Conservation (phyloP, 1,140 invertebrate species). For the Mya arenaria region DNA sequence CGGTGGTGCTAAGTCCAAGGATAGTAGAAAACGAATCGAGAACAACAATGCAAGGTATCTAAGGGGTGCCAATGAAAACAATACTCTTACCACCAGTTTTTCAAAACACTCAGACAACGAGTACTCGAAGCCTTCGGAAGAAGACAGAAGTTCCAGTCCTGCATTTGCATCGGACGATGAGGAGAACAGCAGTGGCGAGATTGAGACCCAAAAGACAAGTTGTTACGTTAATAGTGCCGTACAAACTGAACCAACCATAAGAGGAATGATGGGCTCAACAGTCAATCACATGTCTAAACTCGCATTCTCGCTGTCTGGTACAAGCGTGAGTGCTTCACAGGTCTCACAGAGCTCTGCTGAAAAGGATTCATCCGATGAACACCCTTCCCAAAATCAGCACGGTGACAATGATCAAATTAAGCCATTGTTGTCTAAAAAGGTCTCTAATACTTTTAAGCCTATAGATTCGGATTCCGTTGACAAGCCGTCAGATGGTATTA, state of each 20-base stretch:
- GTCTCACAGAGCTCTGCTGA: conserved; percentile 4
- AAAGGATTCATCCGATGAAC: conserved; percentile 43
- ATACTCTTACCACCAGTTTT: conserved; percentile 72
- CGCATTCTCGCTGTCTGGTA: conserved; percentile 63
- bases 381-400: not conserved
- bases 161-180: conserved; percentile 97
- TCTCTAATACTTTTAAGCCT: not conserved
- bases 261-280: conserved; percentile 64
- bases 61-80: conserved; percentile 55
- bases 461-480: too few relatives aligned
- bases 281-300: conserved; percentile 64
- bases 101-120: conserved; percentile 73
- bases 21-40: conserved; percentile 57
- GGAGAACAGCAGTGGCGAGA: conserved; percentile 78
- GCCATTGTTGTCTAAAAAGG: not conserved
- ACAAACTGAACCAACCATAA: conserved; percentile 68
- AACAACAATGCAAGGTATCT: conserved; percentile 60
- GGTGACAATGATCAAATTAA: conserved; percentile 3
- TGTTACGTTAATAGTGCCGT: conserved; percentile 76
- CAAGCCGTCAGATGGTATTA: too few relatives aligned
- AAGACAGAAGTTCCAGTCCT: conserved; percentile 93
- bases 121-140: conserved; percentile 79
- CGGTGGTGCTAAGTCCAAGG: conserved; percentile 41
- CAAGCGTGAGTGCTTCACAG: conserved; percentile 54
- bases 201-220: conserved; percentile 41